These are phyloP conservation scores for Batillaria attramentaria DNA, from an alignment of 1,140 invertebrate species.

Conservation along the genomic window DNA sequence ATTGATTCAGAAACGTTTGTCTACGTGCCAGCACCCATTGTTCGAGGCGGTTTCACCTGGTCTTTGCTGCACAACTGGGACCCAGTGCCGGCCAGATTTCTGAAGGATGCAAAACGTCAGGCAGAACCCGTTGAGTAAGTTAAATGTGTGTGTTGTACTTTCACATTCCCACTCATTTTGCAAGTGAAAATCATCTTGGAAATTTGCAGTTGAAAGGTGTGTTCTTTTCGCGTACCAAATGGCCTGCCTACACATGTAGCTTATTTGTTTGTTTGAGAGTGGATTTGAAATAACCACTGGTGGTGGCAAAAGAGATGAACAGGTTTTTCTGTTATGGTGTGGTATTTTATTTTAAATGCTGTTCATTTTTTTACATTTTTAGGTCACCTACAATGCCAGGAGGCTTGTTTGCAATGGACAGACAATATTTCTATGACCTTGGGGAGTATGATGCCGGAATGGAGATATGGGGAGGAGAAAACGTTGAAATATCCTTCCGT, in stretches of 20 bases:
- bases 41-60: slow-evolving; percentile 60
- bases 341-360: neutral
- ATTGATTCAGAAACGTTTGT: slow-evolving; percentile 92
- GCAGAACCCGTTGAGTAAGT: slow-evolving; percentile 49
- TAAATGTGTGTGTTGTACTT: neutral
- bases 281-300: too few relatives aligned
- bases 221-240: too few relatives aligned
- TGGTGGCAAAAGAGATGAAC: too few relatives aligned
- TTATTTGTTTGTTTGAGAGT: too few relatives aligned
- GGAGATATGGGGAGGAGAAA: slow-evolving; percentile 91
- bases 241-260: too few relatives aligned
- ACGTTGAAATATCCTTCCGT: slow-evolving; percentile 99
- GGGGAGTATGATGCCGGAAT: slow-evolving; percentile 78
- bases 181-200: too few relatives aligned
- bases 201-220: too few relatives aligned
- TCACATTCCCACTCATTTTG: neutral
- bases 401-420: slow-evolving; percentile 92
- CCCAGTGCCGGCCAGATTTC: slow-evolving; percentile 40
- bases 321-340: too few relatives aligned
- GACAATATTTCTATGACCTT: slow-evolving; percentile 89
- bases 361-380: neutral
- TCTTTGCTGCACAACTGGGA: slow-evolving; percentile 62
- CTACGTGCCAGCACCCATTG: slow-evolving; percentile 39
- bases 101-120: neutral
- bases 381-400: slow-evolving; percentile 77